Evolutionary conservation across 2,888 invertebrate species (phyloP), one percentile per base, ranked within the genome.

Genomic region (Psococerastis gibbosa): DNA sequence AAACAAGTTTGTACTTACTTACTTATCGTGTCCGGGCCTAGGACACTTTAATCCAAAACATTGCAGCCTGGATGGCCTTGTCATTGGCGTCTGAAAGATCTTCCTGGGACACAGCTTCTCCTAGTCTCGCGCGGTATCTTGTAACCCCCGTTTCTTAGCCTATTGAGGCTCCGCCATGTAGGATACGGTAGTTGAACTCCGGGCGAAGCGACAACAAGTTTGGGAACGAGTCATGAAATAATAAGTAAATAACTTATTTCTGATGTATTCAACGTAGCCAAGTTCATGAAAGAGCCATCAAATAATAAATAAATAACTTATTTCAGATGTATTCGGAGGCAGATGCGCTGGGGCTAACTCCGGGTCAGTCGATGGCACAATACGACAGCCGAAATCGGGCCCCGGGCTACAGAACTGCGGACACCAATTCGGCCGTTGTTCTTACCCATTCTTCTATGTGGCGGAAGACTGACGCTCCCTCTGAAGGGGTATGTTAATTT

Each of bases 321-420:
- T 63, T 65, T 56, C 69, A 75, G 67, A 68, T 75, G 54, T 69
- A 74, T 62, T 73, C 73, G 47, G 75, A 75, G 58, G 65, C 74
- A 51, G 73, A 74, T 60, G 73, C 73, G 71, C 61, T 73, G 52
- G 78, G 78, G 44, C 62, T 80, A 53, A 71, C 75, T 52, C 73
- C 79, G 35, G 70, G 71, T 53, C 67, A 70, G 56, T 73, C 74
- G 47, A 75, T 78, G 72, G 59, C 60, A 1, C 56, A 60, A 42
- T 87, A 87, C 59, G 83, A 85, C 63, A 84, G 84, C 46, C 69
- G 84, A 49, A 82, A 85, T 58, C 69, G 75, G 53, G 70, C 72
- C 45, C 63, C 68, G 49, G 67, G 60, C 53, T 71, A 71, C 50
- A 68, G 71, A 17, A 65, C 71, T 32, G 72, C 80, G 43, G 64